phyloP scores from a whole-genome alignment of 2,113 vertebrate genomes.

The Deroptyus accipitrinus region DNA sequence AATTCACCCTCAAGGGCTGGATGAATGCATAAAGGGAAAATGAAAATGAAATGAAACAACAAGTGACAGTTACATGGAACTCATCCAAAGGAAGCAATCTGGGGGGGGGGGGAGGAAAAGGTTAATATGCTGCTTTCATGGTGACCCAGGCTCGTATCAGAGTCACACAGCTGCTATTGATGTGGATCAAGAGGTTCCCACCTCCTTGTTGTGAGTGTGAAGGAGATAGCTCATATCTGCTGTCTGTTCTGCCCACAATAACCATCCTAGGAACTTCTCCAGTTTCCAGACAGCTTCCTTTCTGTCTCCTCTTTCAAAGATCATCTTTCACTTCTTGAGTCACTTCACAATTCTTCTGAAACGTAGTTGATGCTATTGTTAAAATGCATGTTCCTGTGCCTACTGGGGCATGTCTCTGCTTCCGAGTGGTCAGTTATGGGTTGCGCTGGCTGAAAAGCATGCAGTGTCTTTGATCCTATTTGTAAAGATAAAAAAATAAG shows the following conservation, averaged over 20 bases:
- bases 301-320: background rate
- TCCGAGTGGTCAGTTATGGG: background rate
- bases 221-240: background rate
- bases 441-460: background rate
- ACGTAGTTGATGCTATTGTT: background rate
- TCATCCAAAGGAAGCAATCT: background rate
- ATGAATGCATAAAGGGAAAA: background rate
- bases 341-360: background rate
- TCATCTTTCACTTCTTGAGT: background rate
- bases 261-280: background rate
- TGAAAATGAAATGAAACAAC: background rate
- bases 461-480: background rate
- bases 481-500: background rate
- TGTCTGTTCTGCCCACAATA: background rate
- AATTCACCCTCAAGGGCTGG: background rate
- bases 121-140: background rate
- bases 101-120: background rate
- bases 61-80: background rate
- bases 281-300: background rate
- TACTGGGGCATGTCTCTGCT: background rate
- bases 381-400: background rate
- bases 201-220: background rate
- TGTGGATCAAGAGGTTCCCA: slow-evolving; percentile 9
- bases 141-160: background rate
- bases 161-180: background rate